These are phyloP conservation scores for Aegypius monachus DNA, from an alignment of 2,113 vertebrate genomes.

Conservation along the genomic window DNA sequence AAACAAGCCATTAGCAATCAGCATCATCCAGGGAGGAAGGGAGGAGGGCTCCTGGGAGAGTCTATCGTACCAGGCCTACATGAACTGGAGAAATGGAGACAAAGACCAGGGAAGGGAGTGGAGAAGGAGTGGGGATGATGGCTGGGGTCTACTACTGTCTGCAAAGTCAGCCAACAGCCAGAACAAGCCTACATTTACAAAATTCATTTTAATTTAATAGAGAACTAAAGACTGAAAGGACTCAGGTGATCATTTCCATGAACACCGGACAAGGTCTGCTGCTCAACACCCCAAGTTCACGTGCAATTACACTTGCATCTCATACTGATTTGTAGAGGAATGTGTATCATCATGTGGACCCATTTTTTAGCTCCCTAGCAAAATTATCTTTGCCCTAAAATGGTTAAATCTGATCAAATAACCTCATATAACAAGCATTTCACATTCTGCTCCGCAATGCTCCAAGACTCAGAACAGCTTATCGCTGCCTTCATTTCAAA, in stretches of 20 bases:
- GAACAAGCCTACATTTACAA: neutral
- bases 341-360: fast-evolving
- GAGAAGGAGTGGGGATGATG: neutral
- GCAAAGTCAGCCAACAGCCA: neutral
- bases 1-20: neutral
- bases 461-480: conserved; percentile 28
- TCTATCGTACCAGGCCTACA: fast-evolving
- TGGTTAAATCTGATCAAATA: conserved; percentile 42
- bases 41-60: neutral
- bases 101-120: neutral
- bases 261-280: neutral
- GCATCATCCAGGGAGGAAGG: neutral
- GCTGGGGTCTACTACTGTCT: neutral
- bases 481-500: neutral
- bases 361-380: neutral
- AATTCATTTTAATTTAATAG: neutral
- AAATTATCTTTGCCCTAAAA: conserved; percentile 9
- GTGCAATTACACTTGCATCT: neutral
- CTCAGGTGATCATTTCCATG: neutral
- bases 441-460: neutral
- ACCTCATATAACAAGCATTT: conserved; percentile 39
- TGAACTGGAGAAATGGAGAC: neutral
- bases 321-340: neutral
- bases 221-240: neutral
- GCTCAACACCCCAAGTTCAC: neutral